Base-by-base conservation (phyloP, 2,797 vertebrate species). In the Toxotes lorentzi region DNA sequence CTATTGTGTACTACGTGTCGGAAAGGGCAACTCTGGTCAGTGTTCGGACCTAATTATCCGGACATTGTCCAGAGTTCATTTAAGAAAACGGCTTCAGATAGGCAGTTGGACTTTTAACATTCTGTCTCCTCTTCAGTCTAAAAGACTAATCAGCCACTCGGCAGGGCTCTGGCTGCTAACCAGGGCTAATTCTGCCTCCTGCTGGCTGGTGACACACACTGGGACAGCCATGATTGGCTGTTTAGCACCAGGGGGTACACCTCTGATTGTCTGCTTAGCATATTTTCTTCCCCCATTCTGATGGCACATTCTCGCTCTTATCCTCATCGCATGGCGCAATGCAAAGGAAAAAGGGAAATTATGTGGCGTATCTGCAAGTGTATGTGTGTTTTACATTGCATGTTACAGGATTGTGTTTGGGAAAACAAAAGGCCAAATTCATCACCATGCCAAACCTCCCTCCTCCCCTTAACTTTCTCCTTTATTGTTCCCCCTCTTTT, bases 91-190 rank as follows among this genome's bases (percentile, higher is more conserved):
- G 8, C 8, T 38, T 84, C 73, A 60, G 73, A 86, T 67, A 86
- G 82, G 75, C 84, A 63, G 86, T 79, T 67, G 83, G 91, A 92
- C 90, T 86, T 91, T 88, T 81, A 89, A 82, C 90, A 89, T 92
- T 88, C 88, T 75, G 91, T 89, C 91, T 89, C 89, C 90, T 92
- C 90, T 91, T 91, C 90, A 86, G 86, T 89, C 86, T 91, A 92
- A 94, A 93, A 96, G 95, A 95, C 96, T 97, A 97, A 97, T 93
- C 96, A 97, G 96, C 94, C 95, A 95, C 96, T 95, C 96, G 83
- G 96, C 95, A 92, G 97, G 96, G 95, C 95, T 91, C 91, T 93
- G 92, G 90, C 91, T 87, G 94, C 95, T 94, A 94, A 94, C 94
- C 94, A 93, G 91, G 93, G 95, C 96, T 97, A 96, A 97, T 97